phyloP scores from a whole-genome alignment of 1,140 invertebrate genomes.

The Sweltsa coloradensis region DNA sequence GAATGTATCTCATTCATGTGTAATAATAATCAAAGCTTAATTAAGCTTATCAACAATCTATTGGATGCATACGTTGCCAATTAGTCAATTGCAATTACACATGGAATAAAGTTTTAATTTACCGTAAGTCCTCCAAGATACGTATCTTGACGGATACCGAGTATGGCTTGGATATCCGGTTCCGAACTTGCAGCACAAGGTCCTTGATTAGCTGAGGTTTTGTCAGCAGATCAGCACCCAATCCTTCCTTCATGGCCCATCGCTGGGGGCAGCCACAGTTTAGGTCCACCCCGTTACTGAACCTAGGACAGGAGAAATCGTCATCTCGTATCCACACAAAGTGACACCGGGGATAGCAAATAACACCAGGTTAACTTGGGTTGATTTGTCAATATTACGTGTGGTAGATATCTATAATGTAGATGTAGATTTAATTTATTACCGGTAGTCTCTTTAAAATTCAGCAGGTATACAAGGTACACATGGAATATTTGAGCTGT shows the following conservation, averaged over 20 bases:
- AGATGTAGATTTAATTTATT: no score
- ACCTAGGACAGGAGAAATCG: slow-evolving; percentile 34
- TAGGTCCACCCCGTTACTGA: slow-evolving; percentile 82
- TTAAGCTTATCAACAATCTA: no score
- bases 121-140: slow-evolving; percentile 43
- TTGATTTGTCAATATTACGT: no score
- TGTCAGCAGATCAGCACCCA: slow-evolving; percentile 71
- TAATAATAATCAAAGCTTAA: slow-evolving; percentile 6
- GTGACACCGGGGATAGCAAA: no score
- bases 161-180: slow-evolving; percentile 56
- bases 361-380: no score
- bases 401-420: no score
- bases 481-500: no score
- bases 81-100: no score
- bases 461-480: no score
- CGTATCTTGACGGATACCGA: slow-evolving; percentile 89
- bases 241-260: slow-evolving; percentile 86
- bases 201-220: slow-evolving; percentile 76
- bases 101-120: slow-evolving; percentile 12
- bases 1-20: slow-evolving; percentile 35
- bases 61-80: no score
- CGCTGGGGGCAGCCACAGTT: slow-evolving; percentile 96
- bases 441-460: no score
- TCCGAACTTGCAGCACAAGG: slow-evolving; percentile 62
- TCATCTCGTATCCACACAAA: no score